These are phyloP conservation scores for Tethea ocularis DNA, from an alignment of 2,888 invertebrate species.

Conservation along the genomic window DNA sequence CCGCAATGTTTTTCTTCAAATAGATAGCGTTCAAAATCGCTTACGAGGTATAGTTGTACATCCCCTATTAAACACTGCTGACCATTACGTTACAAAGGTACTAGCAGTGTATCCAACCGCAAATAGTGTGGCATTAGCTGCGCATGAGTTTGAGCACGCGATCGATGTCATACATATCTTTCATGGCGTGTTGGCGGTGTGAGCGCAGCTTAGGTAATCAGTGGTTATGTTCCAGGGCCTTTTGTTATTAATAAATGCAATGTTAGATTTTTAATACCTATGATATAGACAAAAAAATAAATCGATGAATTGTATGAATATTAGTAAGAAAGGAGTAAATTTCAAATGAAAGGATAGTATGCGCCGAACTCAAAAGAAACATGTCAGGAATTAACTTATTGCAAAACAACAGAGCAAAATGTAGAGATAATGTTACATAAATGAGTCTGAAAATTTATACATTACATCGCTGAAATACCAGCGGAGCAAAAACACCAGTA, in stretches of 20 bases:
- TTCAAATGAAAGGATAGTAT: too few relatives aligned
- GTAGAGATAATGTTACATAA: not conserved
- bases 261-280: not conserved
- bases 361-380: too few relatives aligned
- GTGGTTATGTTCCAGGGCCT: not conserved
- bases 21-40: constrained; percentile 12
- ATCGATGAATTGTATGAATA: too few relatives aligned
- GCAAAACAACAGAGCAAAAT: not conserved
- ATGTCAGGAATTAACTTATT: not conserved
- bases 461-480: not conserved
- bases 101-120: constrained; percentile 59
- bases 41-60: constrained; percentile 33
- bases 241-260: not conserved
- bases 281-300: too few relatives aligned
- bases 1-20: not conserved
- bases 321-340: too few relatives aligned
- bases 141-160: constrained; percentile 62
- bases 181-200: constrained; percentile 22
- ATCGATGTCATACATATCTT: constrained; percentile 45
- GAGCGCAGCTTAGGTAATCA: not conserved
- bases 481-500: not conserved
- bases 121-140: constrained; percentile 63
- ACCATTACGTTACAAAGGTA: constrained; percentile 43
- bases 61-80: constrained; percentile 39
- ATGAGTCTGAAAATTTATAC: not conserved